phyloP scores from a whole-genome alignment of 2,797 vertebrate genomes.

The Phataginus tetradactyla region DNA sequence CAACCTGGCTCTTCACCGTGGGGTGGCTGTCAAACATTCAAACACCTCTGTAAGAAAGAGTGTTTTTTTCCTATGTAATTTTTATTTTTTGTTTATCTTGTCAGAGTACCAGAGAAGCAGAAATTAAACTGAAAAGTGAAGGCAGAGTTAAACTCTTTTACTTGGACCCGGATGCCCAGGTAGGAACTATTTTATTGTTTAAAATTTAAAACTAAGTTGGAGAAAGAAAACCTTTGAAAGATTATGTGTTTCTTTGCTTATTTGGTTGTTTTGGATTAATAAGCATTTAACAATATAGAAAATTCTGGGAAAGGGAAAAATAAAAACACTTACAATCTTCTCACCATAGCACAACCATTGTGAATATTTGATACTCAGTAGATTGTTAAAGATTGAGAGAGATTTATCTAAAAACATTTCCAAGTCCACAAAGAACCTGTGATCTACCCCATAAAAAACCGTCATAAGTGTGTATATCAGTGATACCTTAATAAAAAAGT shows the following conservation, averaged over 20 bases:
- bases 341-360: not conserved
- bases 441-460: not conserved
- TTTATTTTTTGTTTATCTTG: constrained; percentile 62
- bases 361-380: not conserved
- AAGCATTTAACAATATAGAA: not conserved
- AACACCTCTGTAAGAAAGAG: not conserved
- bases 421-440: not conserved
- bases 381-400: not conserved
- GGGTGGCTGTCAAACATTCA: not conserved
- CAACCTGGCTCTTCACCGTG: not conserved
- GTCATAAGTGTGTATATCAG: no score
- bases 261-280: not conserved
- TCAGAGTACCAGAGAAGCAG: constrained; percentile 94
- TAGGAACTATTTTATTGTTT: constrained; percentile 79
- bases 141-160: constrained; percentile 95
- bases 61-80: not conserved
- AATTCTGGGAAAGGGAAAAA: not conserved
- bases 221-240: not conserved
- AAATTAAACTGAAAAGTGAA: constrained; percentile 95
- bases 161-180: constrained; percentile 97
- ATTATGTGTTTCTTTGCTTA: not conserved
- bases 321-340: not conserved
- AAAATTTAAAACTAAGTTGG: not conserved
- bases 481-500: no score
- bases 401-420: not conserved